Evolutionary conservation across 2,888 invertebrate genomes (phyloP), one percentile per base, ranked within the genome.

Genomic region (Aphidius colemani): DNA sequence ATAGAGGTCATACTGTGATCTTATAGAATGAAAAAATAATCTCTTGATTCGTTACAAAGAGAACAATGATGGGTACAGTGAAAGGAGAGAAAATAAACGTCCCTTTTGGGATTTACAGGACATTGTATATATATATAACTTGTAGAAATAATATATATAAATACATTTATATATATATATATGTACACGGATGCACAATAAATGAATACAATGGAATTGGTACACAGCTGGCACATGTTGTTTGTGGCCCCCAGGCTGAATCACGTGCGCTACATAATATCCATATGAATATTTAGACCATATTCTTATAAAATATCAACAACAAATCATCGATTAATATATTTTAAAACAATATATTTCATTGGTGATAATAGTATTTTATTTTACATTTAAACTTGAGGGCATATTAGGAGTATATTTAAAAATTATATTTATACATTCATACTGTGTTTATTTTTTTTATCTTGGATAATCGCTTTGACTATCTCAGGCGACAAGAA

Each of bases 201-300:
- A 63, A 63, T 63, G 63, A 59, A 63, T 53, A 63, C 63, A 63
- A 63, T 63, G 49, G 53, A 63, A 63, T 59, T 63, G 53, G 63
- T 63, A 63, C 63, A 63, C 63, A 63, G 63, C 63, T 63, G 63
- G 63, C 63, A 58, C 59, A 59, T 55, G 50, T 41, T 53, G 49
- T 7, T 57, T 44, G n/a, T 53, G 53, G 45, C 53, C 46, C 13
- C 44, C 53, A 53, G 51, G 44, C 41, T 61, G 53, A 40, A 9
- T 41, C 61, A 53, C 46, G 61, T 53, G 61, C 30, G 45, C 53
- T n/a, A 8, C 40, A 13, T 13, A 11, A 39, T 18, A 18, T 9
- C 46, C 53, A 61, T 30, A 30, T 57, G 57, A 57, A 57, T 57
- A 57, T 45, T 57, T 48, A 46, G 46, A 46, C 57, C 30, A n/a